Conservation (phyloP, 2,113 vertebrate species). For the Pao palembangensis region DNA sequence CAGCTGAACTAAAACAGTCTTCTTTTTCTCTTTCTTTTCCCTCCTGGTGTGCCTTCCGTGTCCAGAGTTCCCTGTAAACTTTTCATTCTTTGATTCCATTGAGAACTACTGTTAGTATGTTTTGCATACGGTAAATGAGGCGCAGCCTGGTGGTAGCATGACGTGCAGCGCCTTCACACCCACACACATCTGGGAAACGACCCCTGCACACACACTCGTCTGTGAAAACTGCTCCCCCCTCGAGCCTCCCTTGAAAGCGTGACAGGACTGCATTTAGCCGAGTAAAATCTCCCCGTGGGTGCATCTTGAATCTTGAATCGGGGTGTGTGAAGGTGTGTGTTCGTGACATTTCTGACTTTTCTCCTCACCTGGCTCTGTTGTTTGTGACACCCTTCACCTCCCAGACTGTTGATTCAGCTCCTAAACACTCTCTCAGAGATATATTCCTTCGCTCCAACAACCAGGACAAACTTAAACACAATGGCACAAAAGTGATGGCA, state of each 20-base stretch:
- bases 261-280: too few relatives aligned
- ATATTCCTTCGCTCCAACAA: not conserved
- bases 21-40: constrained; percentile 54
- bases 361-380: not conserved
- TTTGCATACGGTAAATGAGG: constrained; percentile 71
- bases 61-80: constrained; percentile 81
- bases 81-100: constrained; percentile 87
- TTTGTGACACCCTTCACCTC: not conserved
- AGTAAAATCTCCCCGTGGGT: too few relatives aligned
- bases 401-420: not conserved
- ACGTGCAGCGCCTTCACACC: constrained; percentile 9
- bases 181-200: not conserved
- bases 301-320: too few relatives aligned
- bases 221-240: not conserved
- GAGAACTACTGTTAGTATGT: constrained; percentile 84
- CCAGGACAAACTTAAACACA: not conserved
- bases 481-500: constrained; percentile 6
- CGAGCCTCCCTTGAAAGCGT: not conserved
- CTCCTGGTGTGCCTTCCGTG: constrained; percentile 46
- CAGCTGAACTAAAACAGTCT: constrained; percentile 57
- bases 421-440: not conserved
- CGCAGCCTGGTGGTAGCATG: constrained; percentile 25
- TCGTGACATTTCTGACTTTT: not conserved
- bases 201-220: not conserved
- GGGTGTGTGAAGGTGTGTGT: not conserved